Conservation (phyloP, 2,113 vertebrate species). For the Todiramphus saurophagus region DNA sequence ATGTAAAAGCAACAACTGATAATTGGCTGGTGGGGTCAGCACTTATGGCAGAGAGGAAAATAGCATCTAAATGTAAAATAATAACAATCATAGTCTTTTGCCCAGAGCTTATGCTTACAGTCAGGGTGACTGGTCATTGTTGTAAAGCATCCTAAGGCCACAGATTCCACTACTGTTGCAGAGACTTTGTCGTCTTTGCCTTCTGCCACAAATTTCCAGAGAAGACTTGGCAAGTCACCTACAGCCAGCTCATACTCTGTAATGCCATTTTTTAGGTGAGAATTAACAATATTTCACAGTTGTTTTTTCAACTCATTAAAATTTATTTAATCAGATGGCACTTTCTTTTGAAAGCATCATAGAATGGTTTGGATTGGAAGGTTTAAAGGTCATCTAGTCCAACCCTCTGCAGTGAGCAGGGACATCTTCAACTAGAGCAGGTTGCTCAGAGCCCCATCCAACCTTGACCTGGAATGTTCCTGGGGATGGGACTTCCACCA, state of each 20-base stretch:
- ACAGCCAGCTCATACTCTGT: background rate
- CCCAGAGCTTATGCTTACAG: background rate
- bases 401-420: background rate
- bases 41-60: background rate
- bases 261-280: background rate
- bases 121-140: background rate
- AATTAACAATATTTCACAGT: background rate
- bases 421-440: background rate
- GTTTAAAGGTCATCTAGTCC: background rate
- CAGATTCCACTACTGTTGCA: background rate
- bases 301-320: background rate
- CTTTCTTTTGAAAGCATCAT: background rate
- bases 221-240: background rate
- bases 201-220: background rate
- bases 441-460: background rate
- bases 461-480: background rate
- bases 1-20: background rate
- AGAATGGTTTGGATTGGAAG: background rate
- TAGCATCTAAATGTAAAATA: background rate
- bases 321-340: background rate
- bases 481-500: background rate
- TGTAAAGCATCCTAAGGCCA: background rate
- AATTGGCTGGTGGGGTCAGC: background rate
- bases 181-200: background rate
- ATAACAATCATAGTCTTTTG: background rate